Evolutionary conservation across 2,113 vertebrate genomes (phyloP).

Genomic region (Ginglymostoma cirratum): DNA sequence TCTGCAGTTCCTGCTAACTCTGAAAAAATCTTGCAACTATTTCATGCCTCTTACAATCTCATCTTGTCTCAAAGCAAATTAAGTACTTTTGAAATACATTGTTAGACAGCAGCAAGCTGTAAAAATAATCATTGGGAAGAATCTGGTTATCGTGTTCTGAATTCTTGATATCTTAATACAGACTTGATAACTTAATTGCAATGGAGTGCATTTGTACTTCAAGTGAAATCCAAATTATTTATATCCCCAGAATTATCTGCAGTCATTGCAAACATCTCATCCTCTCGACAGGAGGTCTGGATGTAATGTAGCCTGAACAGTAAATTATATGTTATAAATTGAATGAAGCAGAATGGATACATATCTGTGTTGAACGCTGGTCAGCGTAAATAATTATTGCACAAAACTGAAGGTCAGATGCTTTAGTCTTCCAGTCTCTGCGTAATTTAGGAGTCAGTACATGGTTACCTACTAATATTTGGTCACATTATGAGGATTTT

Average conservation of each 20-base stretch:
- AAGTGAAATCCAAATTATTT: not conserved
- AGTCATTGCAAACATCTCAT: not conserved
- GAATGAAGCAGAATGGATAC: not conserved
- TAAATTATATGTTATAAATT: not conserved
- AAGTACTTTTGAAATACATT: not conserved
- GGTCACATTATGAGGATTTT: not conserved
- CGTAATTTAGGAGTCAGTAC: not conserved
- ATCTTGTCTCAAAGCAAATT: not conserved
- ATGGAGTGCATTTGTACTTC: not conserved
- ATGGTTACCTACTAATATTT: not conserved
- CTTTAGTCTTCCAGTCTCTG: not conserved
- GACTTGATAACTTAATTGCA: not conserved
- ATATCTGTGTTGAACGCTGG: not conserved
- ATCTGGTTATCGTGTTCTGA: not conserved
- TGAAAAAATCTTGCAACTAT: too few relatives aligned
- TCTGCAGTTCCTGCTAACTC: too few relatives aligned
- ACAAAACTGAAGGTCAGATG: conserved; percentile 19
- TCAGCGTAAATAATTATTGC: not conserved
- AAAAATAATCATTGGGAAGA: not conserved
- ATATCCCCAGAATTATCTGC: not conserved
- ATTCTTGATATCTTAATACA: not conserved
- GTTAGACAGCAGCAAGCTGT: not conserved
- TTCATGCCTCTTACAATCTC: not conserved
- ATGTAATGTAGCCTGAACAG: not conserved
- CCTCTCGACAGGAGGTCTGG: not conserved